Evolutionary conservation across 53 echinoderm and acorn worm species (phyloP).

Genomic region (Paracentrotus lividus): DNA sequence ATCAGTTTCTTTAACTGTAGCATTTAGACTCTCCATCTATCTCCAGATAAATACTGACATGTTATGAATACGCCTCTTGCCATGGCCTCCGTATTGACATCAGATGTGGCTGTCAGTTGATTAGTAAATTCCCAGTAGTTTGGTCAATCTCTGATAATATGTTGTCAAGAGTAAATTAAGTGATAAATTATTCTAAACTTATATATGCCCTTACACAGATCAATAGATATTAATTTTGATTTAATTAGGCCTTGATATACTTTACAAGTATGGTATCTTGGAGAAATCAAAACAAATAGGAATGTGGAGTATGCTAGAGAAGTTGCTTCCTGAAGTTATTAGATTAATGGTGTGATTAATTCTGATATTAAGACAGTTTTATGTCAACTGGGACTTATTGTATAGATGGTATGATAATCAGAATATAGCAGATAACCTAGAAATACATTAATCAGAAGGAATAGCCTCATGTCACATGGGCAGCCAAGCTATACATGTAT

Average conservation of each 20-base stretch:
- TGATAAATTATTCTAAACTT: neutral
- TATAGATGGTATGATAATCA: too few relatives aligned
- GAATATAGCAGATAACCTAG: too few relatives aligned
- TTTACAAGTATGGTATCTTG: neutral
- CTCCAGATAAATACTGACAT: neutral
- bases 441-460: too few relatives aligned
- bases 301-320: neutral
- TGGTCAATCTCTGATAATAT: neutral
- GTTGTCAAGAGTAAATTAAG: neutral
- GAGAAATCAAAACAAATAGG: neutral
- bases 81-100: neutral
- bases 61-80: neutral
- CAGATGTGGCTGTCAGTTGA: neutral
- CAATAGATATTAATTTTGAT: slow-evolving; percentile 6
- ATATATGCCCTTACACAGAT: neutral
- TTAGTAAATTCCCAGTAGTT: neutral
- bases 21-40: neutral
- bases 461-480: too few relatives aligned
- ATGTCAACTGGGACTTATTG: neutral
- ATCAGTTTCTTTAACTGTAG: neutral
- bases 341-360: neutral
- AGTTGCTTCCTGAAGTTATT: neutral
- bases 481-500: too few relatives aligned
- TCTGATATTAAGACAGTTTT: neutral
- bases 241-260: neutral